Percentiles rank a stretch among this genome's conserved stretches.
Conservation (phyloP, 1,140 invertebrate species). For the Wiebesia pumilae region DNA sequence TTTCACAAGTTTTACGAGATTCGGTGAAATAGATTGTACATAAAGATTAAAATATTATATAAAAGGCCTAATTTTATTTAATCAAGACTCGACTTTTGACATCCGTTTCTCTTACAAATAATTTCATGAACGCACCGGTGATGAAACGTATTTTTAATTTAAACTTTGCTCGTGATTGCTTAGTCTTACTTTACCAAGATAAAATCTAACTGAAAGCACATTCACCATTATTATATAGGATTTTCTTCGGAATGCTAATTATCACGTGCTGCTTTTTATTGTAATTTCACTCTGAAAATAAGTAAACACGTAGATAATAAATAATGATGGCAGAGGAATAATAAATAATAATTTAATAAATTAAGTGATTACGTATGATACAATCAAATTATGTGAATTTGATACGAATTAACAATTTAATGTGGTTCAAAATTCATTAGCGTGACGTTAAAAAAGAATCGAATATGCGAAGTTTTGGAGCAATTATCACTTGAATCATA, state of each 20-base stretch:
- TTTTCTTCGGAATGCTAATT: no score
- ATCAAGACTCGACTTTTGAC: not conserved
- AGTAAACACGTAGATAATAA: not conserved
- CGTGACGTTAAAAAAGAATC: not conserved
- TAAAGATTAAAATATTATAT: not conserved
- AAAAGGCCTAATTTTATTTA: not conserved
- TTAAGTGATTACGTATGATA: not conserved
- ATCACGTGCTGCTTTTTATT: not conserved
- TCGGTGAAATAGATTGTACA: no score
- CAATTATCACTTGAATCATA: not conserved
- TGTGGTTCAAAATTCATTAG: no score
- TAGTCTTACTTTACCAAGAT: not conserved
- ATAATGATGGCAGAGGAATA: not conserved
- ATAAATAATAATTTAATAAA: not conserved
- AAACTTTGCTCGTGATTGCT: not conserved
- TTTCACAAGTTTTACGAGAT: no score
- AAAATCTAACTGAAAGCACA: not conserved
- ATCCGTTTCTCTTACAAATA: not conserved
- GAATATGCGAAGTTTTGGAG: not conserved
- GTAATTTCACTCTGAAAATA: not conserved
- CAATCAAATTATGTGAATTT: no score
- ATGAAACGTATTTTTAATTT: not conserved
- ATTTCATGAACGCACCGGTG: not conserved
- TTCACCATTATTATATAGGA: not conserved
- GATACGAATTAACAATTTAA: no score